A percentile compares a stretch with the other conserved stretches of the same genome.
phyloP scores from a whole-genome alignment of 2,797 vertebrate genomes.

The Myotis myotis region DNA sequence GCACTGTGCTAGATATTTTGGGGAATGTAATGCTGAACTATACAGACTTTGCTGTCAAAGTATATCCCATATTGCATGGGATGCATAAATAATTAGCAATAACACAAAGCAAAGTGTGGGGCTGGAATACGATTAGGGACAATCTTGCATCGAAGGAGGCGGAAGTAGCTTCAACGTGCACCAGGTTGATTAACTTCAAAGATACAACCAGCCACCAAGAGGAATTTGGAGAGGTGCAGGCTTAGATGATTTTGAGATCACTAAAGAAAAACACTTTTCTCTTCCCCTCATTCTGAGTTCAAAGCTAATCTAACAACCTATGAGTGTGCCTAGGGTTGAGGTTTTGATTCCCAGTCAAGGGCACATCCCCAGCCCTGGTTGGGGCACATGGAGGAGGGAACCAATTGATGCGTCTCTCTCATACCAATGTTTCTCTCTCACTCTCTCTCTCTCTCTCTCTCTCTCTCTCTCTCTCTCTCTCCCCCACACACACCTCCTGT shows the following conservation, averaged over 20 bases:
- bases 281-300: not conserved
- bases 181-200: not conserved
- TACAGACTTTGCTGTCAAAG: slow-evolving; percentile 32
- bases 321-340: not conserved
- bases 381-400: not conserved
- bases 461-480: no score
- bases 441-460: no score
- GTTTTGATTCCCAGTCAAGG: not conserved
- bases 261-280: not conserved
- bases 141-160: not conserved
- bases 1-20: slow-evolving; percentile 12
- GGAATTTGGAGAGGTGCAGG: not conserved
- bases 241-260: not conserved
- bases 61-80: not conserved
- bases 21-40: not conserved
- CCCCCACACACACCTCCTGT: no score
- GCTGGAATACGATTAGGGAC: not conserved
- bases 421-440: not conserved
- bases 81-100: slow-evolving; percentile 22
- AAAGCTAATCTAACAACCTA: not conserved
- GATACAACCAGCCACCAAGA: not conserved
- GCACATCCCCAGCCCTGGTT: no score
- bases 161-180: not conserved
- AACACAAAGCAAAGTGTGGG: not conserved
- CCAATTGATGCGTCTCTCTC: not conserved